Percentiles rank a stretch among this genome's conserved stretches.
Conservation (phyloP, 2,797 vertebrate species). For the Molossus alvarezi region DNA sequence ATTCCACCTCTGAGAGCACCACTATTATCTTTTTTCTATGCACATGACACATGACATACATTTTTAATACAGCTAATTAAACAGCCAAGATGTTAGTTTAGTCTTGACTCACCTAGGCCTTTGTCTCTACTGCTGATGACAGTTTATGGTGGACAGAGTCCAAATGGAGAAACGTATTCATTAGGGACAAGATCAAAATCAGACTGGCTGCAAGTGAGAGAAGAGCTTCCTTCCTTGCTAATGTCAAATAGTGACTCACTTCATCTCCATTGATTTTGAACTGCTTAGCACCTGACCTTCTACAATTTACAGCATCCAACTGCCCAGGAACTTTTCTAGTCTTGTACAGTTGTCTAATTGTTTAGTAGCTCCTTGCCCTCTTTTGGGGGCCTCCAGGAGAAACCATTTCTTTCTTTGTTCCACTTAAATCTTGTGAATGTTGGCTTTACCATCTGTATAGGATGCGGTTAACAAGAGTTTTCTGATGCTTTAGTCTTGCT, state of each 20-base stretch:
- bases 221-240: neutral
- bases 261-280: neutral
- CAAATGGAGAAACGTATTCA: neutral
- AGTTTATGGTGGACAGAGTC: neutral
- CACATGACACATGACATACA: too few relatives aligned
- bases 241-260: neutral
- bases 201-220: neutral
- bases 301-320: neutral
- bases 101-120: neutral
- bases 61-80: neutral
- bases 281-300: neutral
- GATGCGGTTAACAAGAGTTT: neutral
- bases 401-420: slow-evolving; percentile 13
- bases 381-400: neutral
- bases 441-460: neutral
- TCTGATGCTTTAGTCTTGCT: neutral
- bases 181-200: slow-evolving; percentile 41
- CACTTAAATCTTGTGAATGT: neutral
- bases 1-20: neutral
- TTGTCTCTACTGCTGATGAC: neutral
- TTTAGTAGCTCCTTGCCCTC: neutral
- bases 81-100: neutral
- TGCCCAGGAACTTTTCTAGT: neutral
- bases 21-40: neutral
- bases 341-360: neutral